phyloP scores from a whole-genome alignment of 2,888 invertebrate genomes.

The Pyrrhia umbra region DNA sequence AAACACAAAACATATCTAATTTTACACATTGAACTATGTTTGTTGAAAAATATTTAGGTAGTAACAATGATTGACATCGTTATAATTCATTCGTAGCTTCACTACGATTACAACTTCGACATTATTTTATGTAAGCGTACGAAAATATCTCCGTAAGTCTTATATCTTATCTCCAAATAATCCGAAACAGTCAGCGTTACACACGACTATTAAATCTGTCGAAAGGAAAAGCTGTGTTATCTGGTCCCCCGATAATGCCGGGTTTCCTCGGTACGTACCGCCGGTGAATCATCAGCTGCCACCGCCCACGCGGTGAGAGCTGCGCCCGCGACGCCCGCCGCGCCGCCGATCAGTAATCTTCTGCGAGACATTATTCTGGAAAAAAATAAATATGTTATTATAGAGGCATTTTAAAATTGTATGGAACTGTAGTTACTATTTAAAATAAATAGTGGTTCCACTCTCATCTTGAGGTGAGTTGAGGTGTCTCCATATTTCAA shows the following conservation, averaged over 20 bases:
- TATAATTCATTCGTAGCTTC: background rate
- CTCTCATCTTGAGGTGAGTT: too few species aligned
- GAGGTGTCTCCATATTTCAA: too few species aligned
- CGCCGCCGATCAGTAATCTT: conserved; percentile 90
- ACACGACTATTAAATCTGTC: conserved; percentile 25
- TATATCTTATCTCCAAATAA: conserved; percentile 29
- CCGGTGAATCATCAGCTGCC: conserved; percentile 88
- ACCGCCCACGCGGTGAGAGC: conserved; percentile 91
- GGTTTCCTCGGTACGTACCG: conserved; percentile 71
- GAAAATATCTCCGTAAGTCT: conserved; percentile 26
- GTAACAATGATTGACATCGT: background rate
- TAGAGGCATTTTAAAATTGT: too few species aligned
- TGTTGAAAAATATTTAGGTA: too few species aligned
- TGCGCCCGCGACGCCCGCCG: conserved; percentile 91
- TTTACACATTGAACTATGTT: too few species aligned
- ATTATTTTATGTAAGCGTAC: conserved; percentile 14
- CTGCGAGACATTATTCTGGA: conserved; percentile 89
- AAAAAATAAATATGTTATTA: conserved; percentile 24
- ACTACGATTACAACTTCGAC: background rate
- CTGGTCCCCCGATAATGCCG: conserved; percentile 34
- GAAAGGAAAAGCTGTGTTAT: conserved; percentile 36
- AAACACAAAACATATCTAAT: too few species aligned
- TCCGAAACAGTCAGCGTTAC: conserved; percentile 6
- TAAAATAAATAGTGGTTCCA: too few species aligned
- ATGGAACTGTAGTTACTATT: too few species aligned